phyloP scores from a whole-genome alignment of 1,140 invertebrate species.

The Tetraneura akinire region DNA sequence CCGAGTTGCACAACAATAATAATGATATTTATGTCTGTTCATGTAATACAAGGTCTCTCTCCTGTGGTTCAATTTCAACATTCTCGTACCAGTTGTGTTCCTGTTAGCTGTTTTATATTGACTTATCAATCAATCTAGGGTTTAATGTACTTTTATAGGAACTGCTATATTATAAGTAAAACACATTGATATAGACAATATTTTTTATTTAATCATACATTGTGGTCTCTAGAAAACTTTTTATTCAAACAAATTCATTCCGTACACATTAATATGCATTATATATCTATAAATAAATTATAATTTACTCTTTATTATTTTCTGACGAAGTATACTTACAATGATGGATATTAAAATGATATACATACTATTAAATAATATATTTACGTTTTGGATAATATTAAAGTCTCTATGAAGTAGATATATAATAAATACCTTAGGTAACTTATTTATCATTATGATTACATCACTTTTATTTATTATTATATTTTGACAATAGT shows the following conservation, averaged over 20 bases:
- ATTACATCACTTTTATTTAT: constrained; percentile 30
- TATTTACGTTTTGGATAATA: no score
- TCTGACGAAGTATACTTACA: no score
- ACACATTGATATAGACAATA: not conserved
- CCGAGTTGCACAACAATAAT: constrained; percentile 29
- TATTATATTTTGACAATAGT: constrained; percentile 46
- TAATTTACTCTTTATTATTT: no score
- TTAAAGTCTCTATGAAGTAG: no score
- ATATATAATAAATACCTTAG: no score
- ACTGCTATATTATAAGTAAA: not conserved
- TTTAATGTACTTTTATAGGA: constrained; percentile 13
- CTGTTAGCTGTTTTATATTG: constrained; percentile 47
- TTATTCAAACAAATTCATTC: not conserved
- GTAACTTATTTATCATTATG: no score
- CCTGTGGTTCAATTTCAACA: constrained; percentile 46
- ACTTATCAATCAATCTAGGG: constrained; percentile 44
- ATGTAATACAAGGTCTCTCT: constrained; percentile 47
- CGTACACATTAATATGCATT: not conserved
- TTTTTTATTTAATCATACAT: not conserved
- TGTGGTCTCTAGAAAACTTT: constrained; percentile 10
- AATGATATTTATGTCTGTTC: constrained; percentile 47
- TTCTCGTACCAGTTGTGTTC: constrained; percentile 46
- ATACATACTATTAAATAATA: no score
- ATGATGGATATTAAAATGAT: no score
- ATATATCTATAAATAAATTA: no score